Evolutionary conservation across 2,797 vertebrate genomes (phyloP).

Genomic region (Urocyon cinereoargenteus): DNA sequence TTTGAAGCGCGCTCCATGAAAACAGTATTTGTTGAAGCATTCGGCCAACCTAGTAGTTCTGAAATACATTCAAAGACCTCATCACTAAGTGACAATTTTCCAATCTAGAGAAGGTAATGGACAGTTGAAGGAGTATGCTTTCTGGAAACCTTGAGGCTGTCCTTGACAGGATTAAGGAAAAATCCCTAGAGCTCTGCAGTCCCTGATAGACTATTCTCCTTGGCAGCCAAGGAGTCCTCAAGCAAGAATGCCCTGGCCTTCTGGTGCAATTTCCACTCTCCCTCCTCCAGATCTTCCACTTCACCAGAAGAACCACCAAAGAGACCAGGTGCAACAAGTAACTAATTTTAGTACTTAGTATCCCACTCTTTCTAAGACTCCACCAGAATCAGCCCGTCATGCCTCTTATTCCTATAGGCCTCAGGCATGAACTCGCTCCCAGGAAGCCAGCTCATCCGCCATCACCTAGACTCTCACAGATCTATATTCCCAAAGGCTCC

Average conservation of each 20-base stretch:
- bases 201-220: background rate
- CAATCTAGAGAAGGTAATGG: background rate
- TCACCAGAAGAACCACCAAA: background rate
- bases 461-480: background rate
- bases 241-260: accelerated
- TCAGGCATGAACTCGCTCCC: background rate
- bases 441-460: background rate
- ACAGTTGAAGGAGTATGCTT: background rate
- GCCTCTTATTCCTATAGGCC: background rate
- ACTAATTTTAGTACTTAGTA: background rate
- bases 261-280: background rate
- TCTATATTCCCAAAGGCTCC: background rate
- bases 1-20: background rate
- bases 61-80: slow-evolving; percentile 25
- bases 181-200: background rate
- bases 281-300: background rate
- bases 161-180: background rate
- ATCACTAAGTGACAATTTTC: slow-evolving; percentile 22
- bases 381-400: accelerated
- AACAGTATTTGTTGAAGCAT: background rate
- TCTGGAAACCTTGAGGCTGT: background rate
- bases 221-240: background rate
- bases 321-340: background rate
- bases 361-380: background rate
- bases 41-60: slow-evolving; percentile 42